phyloP scores from a whole-genome alignment of 2,113 vertebrate genomes.

The Corythoichthys haematopterus region DNA sequence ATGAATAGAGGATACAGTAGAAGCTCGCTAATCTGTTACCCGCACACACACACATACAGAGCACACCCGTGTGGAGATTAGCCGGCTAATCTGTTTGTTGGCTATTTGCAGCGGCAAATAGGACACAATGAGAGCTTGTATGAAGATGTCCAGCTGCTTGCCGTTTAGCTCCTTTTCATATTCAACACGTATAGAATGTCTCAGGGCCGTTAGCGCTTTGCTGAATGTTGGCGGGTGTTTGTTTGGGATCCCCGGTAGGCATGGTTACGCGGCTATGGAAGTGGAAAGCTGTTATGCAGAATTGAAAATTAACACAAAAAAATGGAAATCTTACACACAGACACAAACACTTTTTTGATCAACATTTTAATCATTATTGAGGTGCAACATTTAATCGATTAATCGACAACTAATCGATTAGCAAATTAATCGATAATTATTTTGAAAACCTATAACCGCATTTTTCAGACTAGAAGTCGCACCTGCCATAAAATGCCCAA shows the following conservation, averaged over 20 bases:
- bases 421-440: too few relatives aligned
- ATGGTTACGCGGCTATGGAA: not conserved
- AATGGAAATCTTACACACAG: too few relatives aligned
- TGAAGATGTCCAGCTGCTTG: slow-evolving; percentile 5
- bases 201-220: not conserved
- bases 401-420: too few relatives aligned
- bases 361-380: too few relatives aligned
- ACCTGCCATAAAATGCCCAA: too few relatives aligned
- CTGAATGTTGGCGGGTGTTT: not conserved
- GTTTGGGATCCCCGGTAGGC: not conserved
- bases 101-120: slow-evolving; percentile 30
- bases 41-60: not conserved
- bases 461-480: too few relatives aligned
- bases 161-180: not conserved
- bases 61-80: slow-evolving; percentile 21
- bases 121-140: not conserved
- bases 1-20: slow-evolving; percentile 59
- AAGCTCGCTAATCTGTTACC: slow-evolving; percentile 50
- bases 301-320: too few relatives aligned
- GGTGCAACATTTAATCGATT: too few relatives aligned
- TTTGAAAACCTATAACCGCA: too few relatives aligned
- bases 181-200: not conserved
- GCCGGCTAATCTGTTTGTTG: slow-evolving; percentile 21
- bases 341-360: too few relatives aligned
- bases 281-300: not conserved